A percentile compares a stretch with the other conserved stretches of the same genome.
phyloP scores from a whole-genome alignment of 2,797 vertebrate genomes.

The Loris lydekkerianus region DNA sequence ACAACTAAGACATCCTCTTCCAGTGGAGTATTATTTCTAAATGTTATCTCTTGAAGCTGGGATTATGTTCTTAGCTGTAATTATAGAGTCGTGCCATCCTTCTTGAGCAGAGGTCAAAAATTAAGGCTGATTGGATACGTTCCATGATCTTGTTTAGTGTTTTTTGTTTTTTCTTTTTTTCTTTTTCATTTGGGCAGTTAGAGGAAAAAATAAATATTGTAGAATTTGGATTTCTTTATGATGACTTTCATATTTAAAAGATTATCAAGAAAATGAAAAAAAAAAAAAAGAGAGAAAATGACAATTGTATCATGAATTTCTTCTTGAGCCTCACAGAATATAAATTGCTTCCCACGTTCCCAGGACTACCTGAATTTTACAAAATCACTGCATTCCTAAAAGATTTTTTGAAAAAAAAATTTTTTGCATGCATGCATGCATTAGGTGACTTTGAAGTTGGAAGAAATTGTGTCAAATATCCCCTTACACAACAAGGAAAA shows the following conservation, averaged over 20 bases:
- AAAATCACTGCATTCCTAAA: background rate
- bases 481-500: constrained; percentile 29
- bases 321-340: constrained; percentile 44
- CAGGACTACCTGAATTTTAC: constrained; percentile 29
- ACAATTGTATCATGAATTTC: background rate
- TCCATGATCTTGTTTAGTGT: constrained; percentile 10
- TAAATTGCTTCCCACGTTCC: constrained; percentile 25
- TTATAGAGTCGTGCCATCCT: constrained; percentile 69
- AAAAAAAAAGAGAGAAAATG: background rate
- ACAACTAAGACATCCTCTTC: constrained; percentile 58
- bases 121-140: constrained; percentile 62
- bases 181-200: background rate
- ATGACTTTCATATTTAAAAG: constrained; percentile 64
- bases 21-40: constrained; percentile 73
- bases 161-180: too few relatives aligned
- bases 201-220: constrained; percentile 44
- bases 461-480: background rate
- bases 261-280: constrained; percentile 6
- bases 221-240: constrained; percentile 51
- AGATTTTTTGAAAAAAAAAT: background rate
- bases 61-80: constrained; percentile 82
- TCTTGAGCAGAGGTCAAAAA: constrained; percentile 70
- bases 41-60: constrained; percentile 81
- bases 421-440: background rate
- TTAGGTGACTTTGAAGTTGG: background rate